Conservation (phyloP, 2,797 vertebrate genomes). For the Oreonectes daqikongensis region DNA sequence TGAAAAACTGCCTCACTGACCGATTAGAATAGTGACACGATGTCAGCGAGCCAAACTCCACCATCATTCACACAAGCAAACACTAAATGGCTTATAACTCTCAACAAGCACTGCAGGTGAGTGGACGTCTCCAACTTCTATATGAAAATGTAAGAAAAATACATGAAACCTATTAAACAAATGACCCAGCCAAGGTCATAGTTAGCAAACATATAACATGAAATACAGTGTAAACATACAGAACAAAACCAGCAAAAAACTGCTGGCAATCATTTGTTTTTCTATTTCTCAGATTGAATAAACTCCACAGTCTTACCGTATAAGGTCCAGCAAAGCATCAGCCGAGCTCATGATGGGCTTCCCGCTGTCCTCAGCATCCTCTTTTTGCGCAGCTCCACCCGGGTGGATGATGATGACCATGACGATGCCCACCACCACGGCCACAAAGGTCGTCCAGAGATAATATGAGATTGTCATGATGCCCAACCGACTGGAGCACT, state of each 20-base stretch:
- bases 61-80: slow-evolving; percentile 59
- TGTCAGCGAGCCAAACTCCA: slow-evolving; percentile 51
- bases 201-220: neutral
- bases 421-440: slow-evolving; percentile 94
- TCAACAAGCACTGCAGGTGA: slow-evolving; percentile 14
- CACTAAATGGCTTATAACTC: slow-evolving; percentile 73
- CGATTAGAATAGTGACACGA: slow-evolving; percentile 62
- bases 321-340: slow-evolving; percentile 94
- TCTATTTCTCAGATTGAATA: no score
- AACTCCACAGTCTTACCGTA: slow-evolving; percentile 82
- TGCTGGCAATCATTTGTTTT: no score
- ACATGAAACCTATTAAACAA: neutral
- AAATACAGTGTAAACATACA: no score
- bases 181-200: neutral
- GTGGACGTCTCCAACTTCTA: neutral
- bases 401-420: slow-evolving; percentile 98
- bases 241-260: no score
- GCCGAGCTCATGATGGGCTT: slow-evolving; percentile 97
- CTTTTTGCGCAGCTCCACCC: slow-evolving; percentile 93
- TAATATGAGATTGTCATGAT: slow-evolving; percentile 98
- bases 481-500: slow-evolving; percentile 95
- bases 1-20: slow-evolving; percentile 59
- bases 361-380: slow-evolving; percentile 85
- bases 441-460: slow-evolving; percentile 97
- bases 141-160: neutral